Evolutionary conservation across 2,888 invertebrate species (phyloP), one percentile per base, ranked within the genome.

Genomic region (Sphecodes monilicornis): DNA sequence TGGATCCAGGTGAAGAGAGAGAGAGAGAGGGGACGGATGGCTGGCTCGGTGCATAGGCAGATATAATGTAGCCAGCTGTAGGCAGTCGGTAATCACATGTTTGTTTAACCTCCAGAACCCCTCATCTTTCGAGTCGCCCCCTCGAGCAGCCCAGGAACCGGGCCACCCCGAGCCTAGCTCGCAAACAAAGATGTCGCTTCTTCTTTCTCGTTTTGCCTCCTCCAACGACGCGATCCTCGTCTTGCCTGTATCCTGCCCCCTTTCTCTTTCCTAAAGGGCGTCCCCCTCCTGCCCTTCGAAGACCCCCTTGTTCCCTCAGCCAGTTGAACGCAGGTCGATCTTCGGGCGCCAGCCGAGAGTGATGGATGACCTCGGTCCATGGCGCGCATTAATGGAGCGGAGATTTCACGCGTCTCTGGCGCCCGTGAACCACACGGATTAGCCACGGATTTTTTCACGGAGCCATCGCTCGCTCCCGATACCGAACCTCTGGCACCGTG

Each of bases 101-200:
- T 95, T 94, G 94, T 94, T 94, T 94, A 94, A 94, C 94, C 94
- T 94, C 93, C 93, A 92, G 93, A 94, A 94, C 94, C 94, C 93
- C 93, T 94, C 94, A 94, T 94, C 94, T 93, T 91, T 90, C 91
- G 91, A 90, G 88, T 91, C 89, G 89, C 90, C 90, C 88, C 89
- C 88, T 89, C 90, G 90, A 89, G 91, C 92, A 90, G 92, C 91
- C 92, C 89, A 91, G 90, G 90, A 87, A 91, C 89, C 88, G 92
- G 94, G 92, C 93, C 94, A 93, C 93, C 94, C 93, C 91, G 92
- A 92, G 92, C 91, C 90, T 89, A 88, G 87, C 88, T 60, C 60
- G 60, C 88, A 91, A 92, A 93, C 93, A 91, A 92, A 91, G 92
- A 92, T 92, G 90, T 92, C 89, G 90, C 84, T 90, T 91, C 89